A percentile compares a stretch with the other conserved stretches of the same genome.
phyloP scores from a whole-genome alignment of 2,113 vertebrate species.

The Coreoperca whiteheadi region DNA sequence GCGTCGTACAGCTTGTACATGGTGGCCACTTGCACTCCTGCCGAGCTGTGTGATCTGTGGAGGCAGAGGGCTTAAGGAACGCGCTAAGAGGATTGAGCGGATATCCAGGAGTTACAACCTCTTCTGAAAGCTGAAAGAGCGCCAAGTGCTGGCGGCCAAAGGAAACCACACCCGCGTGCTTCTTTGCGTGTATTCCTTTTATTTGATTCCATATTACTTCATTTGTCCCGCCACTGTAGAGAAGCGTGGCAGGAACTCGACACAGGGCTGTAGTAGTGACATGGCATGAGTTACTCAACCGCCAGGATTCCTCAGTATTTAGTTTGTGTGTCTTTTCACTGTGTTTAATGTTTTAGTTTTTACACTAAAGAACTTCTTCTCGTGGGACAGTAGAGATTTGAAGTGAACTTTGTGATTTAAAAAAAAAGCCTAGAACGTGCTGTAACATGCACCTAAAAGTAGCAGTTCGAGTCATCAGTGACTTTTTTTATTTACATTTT shows the following conservation, averaged over 20 bases:
- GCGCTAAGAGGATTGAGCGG: conserved; percentile 77
- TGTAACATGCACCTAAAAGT: too few species aligned
- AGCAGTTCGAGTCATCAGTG: too few species aligned
- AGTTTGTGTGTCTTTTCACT: neutral
- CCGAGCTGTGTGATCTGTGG: conserved; percentile 36
- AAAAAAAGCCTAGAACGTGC: too few species aligned
- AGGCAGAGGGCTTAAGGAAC: conserved; percentile 49
- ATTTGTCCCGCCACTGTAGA: neutral
- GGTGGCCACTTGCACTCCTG: neutral
- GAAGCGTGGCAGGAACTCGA: neutral
- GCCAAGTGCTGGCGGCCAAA: conserved; percentile 16
- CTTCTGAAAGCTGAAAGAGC: conserved; percentile 4
- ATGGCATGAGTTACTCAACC: neutral
- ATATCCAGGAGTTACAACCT: neutral
- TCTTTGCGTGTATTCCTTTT: neutral
- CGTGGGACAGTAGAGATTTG: neutral
- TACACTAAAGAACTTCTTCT: neutral
- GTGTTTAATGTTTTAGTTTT: neutral
- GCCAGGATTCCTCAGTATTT: neutral
- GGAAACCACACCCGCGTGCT: too few species aligned
- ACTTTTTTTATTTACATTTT: too few species aligned
- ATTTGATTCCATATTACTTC: neutral
- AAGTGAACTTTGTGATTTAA: neutral
- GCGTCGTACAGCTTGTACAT: conserved; percentile 73
- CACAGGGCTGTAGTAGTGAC: neutral